These are phyloP conservation scores for Danaus plexippus DNA, from an alignment of 1,140 invertebrate genomes.

Conservation along the genomic window DNA sequence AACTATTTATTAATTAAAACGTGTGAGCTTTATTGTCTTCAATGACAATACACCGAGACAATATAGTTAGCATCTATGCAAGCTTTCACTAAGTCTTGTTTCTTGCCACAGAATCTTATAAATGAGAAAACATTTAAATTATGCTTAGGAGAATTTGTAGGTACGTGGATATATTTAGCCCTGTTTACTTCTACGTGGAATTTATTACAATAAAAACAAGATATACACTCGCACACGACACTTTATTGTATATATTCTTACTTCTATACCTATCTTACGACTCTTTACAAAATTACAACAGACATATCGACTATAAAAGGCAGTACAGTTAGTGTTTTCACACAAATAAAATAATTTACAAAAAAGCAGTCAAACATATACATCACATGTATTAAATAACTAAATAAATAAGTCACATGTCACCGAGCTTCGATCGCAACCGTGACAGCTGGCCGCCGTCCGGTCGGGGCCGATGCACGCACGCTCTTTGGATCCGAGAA, in stretches of 20 bases:
- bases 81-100: constrained; percentile 11
- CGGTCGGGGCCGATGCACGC: constrained; percentile 61
- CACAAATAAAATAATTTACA: constrained; percentile 72
- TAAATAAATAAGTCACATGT: constrained; percentile 68
- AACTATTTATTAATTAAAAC: constrained; percentile 22
- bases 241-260: constrained; percentile 69
- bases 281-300: constrained; percentile 72
- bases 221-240: constrained; percentile 56
- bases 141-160: too few relatives aligned
- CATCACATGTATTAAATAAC: constrained; percentile 64
- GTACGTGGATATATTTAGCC: too few relatives aligned
- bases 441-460: constrained; percentile 44
- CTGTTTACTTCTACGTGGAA: not conserved
- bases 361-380: constrained; percentile 69
- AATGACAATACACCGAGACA: not conserved
- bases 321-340: constrained; percentile 63
- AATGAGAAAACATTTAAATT: too few relatives aligned
- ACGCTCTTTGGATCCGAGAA: constrained; percentile 70
- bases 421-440: constrained; percentile 60
- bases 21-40: constrained; percentile 18
- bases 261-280: constrained; percentile 63
- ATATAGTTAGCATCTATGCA: constrained; percentile 6
- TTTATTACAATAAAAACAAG: constrained; percentile 20
- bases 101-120: too few relatives aligned
- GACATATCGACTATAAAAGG: constrained; percentile 63